Evolutionary conservation across 1,140 invertebrate genomes (phyloP).

Genomic region (Drosophila leontia): DNA sequence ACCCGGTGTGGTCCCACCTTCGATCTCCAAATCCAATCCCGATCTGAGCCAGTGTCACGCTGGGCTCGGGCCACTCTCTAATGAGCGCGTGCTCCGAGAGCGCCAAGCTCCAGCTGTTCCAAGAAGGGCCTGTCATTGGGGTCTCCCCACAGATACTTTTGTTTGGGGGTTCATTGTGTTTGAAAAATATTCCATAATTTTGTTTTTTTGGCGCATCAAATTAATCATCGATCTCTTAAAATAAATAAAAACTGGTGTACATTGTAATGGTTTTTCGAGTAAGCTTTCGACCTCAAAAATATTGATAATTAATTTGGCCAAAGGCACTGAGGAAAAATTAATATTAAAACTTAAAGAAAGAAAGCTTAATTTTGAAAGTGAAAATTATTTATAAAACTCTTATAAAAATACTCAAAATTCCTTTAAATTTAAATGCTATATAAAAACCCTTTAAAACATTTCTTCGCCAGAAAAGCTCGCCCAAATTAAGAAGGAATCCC

Average conservation of each 20-base stretch:
- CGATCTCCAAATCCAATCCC: slow-evolving; percentile 13
- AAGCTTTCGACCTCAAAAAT: slow-evolving; percentile 47
- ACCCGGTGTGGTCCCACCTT: slow-evolving; percentile 57
- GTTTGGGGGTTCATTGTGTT: slow-evolving; percentile 10
- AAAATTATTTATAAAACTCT: background rate
- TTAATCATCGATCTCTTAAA: slow-evolving; percentile 79
- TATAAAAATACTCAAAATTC: background rate
- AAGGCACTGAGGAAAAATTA: slow-evolving; percentile 45
- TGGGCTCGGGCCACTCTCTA: slow-evolving; percentile 47
- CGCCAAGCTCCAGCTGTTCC: slow-evolving; percentile 73
- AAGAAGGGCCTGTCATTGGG: slow-evolving; percentile 76
- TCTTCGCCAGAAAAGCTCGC: background rate
- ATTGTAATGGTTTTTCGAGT: slow-evolving; percentile 64
- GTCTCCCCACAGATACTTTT: background rate
- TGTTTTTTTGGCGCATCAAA: slow-evolving; percentile 62
- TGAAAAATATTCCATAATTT: slow-evolving; percentile 46
- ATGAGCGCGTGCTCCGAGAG: slow-evolving; percentile 75
- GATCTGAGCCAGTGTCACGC: slow-evolving; percentile 21
- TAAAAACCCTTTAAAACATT: background rate
- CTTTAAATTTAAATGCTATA: background rate
- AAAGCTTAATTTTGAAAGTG: background rate
- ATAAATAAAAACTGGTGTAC: slow-evolving; percentile 80
- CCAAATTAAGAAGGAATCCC: background rate
- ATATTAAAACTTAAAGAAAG: background rate
- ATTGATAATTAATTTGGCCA: slow-evolving; percentile 72